Base-by-base conservation (phyloP, 2,888 invertebrate species). In the Euphydryas editha region DNA sequence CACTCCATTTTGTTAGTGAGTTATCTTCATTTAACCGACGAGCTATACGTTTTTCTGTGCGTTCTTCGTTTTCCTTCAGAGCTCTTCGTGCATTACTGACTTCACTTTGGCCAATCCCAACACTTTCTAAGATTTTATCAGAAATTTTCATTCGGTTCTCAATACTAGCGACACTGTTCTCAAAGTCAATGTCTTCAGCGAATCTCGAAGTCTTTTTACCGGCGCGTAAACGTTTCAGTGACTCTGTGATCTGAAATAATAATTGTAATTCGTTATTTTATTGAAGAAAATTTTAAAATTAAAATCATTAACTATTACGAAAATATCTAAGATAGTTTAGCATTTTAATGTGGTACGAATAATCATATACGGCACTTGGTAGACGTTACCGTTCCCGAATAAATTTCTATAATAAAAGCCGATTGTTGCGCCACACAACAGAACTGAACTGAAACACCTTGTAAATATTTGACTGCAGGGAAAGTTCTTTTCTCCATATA, bases 131-230 rank as follows among this genome's bases (percentile, higher is more conserved):
- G 56, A 95, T 91, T 84, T 95, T 95, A 73, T 95, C 95, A 4
- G 95, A 94, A 74, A 95, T 88, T 71, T 94, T 89, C 77, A 94
- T 89, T 69, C 94, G 93, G 69, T 93, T 93, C 74, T 93, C 94
- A 37, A 95, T 85, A 74, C 91, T 94, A 70, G 93, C 84, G 13
- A 94, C 93, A 59, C 93, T 93, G 78, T 90, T 93, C 68, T 95
- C 95, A 75, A 95, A 92, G 74, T 95, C 95, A 58, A 94, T 88
- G 75, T 95, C 95, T 72, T 95, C 94, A 58, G 94, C 85, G 69
- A 94, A 90, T 55, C 94, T 89, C 15, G 95, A 93, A 37, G 94
- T 81, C 81, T 93, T 94, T 84, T 94, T 95, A 76, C 92, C 90
- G 64, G 94, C 94, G 74, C 94, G 93, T 73, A 95, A 92, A 74